These are phyloP conservation scores for Bombus pyrosoma DNA, from an alignment of 1,140 invertebrate species.

Conservation along the genomic window DNA sequence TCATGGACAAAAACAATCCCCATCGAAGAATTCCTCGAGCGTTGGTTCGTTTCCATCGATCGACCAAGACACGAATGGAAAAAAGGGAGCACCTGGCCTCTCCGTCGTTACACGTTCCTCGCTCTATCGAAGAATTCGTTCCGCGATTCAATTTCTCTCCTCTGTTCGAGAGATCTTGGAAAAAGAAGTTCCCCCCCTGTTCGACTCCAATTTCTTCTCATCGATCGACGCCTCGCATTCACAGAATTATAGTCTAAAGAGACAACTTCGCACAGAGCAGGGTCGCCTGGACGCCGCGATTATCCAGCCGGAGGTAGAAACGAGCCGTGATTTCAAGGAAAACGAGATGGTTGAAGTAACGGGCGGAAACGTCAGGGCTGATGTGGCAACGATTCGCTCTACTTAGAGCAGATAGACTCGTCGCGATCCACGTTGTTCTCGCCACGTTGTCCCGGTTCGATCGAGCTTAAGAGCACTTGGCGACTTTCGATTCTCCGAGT, in stretches of 20 bases:
- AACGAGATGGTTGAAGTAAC: conserved; percentile 5
- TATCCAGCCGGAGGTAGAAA: background rate
- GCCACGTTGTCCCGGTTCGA: background rate
- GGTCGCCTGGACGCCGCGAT: background rate
- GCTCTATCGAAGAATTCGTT: background rate
- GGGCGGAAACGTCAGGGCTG: conserved; percentile 4
- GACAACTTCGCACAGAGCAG: background rate
- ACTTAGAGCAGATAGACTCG: background rate
- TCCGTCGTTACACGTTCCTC: conserved; percentile 40
- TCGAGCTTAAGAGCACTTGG: conserved; percentile 20
- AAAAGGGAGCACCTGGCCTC: conserved; percentile 44
- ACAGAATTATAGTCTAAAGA: background rate
- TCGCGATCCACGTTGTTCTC: no score
- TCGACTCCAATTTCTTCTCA: background rate
- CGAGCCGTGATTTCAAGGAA: background rate
- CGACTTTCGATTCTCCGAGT: conserved; percentile 6
- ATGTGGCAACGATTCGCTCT: conserved; percentile 7
- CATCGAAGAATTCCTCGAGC: background rate
- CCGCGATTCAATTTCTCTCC: conserved; percentile 17
- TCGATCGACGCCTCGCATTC: background rate
- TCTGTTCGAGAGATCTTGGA: background rate
- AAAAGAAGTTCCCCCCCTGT: background rate
- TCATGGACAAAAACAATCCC: conserved; percentile 30
- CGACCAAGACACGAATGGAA: background rate
- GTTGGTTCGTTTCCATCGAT: background rate